phyloP scores from a whole-genome alignment of 2,113 vertebrate species.

The Aix galericulata region DNA sequence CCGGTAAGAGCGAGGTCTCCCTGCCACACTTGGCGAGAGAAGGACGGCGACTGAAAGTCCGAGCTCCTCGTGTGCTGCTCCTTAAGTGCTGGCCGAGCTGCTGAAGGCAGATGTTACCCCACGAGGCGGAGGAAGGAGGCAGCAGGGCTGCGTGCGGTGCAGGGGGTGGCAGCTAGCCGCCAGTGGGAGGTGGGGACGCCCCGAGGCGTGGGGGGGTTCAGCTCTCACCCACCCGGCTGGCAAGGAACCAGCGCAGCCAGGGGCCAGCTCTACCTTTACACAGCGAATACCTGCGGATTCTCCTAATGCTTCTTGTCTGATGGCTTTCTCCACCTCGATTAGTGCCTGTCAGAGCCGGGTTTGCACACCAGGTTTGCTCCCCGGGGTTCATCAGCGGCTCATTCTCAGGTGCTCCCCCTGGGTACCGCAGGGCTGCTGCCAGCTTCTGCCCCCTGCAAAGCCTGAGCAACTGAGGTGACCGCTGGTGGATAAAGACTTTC shows the following conservation, averaged over 20 bases:
- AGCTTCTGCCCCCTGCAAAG: neutral
- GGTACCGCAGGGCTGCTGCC: neutral
- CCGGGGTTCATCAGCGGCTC: rapidly evolving
- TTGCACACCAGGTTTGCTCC: rapidly evolving
- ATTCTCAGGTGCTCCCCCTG: neutral
- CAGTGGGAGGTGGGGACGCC: neutral
- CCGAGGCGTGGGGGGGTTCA: neutral
- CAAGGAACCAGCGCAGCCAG: neutral
- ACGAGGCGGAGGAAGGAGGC: neutral
- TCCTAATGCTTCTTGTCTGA: neutral
- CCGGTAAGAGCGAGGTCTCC: neutral
- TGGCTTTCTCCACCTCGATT: neutral
- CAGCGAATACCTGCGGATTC: neutral
- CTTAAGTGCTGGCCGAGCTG: too few relatives aligned
- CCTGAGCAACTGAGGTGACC: neutral
- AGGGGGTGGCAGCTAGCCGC: neutral
- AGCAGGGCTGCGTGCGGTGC: neutral
- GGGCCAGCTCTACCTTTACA: neutral
- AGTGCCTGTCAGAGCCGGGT: neutral
- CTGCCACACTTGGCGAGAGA: rapidly evolving
- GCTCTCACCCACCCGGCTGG: neutral
- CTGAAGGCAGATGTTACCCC: rapidly evolving
- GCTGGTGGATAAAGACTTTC: neutral
- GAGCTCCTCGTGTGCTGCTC: rapidly evolving
- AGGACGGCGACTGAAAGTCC: neutral